A percentile compares a stretch with the other conserved stretches of the same genome.
Evolutionary conservation across 2,888 invertebrate genomes (phyloP).

Genomic region (Nemotelus pantherinus): DNA sequence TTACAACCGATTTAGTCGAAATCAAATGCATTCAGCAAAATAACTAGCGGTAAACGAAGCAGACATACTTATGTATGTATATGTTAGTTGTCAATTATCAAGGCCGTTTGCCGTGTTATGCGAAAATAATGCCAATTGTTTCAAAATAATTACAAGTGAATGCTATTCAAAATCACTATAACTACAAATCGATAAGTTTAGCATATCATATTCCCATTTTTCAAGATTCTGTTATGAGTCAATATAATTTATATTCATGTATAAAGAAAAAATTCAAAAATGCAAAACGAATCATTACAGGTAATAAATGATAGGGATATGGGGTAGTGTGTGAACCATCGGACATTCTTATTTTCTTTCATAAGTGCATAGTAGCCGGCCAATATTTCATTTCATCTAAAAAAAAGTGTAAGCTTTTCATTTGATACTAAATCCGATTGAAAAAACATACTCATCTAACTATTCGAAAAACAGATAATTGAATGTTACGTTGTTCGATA

Average conservation of each 20-base stretch:
- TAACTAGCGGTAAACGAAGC: too few species aligned
- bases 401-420: background rate
- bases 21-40: too few species aligned
- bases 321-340: conserved; percentile 63
- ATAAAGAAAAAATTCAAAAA: background rate
- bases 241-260: background rate
- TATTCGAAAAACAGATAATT: background rate
- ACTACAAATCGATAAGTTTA: too few species aligned
- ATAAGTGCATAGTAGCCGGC: conserved; percentile 44
- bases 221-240: too few species aligned
- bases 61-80: too few species aligned
- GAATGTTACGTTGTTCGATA: background rate
- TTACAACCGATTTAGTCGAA: too few species aligned
- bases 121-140: too few species aligned
- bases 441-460: background rate
- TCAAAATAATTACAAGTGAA: too few species aligned
- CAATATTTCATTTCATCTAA: background rate
- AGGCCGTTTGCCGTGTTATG: too few species aligned
- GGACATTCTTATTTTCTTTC: conserved; percentile 57
- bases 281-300: background rate
- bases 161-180: too few species aligned
- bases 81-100: too few species aligned
- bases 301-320: background rate
- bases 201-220: too few species aligned
- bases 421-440: conserved; percentile 4